Evolutionary conservation across 2,113 vertebrate genomes (phyloP).

Genomic region (Clarias magur): DNA sequence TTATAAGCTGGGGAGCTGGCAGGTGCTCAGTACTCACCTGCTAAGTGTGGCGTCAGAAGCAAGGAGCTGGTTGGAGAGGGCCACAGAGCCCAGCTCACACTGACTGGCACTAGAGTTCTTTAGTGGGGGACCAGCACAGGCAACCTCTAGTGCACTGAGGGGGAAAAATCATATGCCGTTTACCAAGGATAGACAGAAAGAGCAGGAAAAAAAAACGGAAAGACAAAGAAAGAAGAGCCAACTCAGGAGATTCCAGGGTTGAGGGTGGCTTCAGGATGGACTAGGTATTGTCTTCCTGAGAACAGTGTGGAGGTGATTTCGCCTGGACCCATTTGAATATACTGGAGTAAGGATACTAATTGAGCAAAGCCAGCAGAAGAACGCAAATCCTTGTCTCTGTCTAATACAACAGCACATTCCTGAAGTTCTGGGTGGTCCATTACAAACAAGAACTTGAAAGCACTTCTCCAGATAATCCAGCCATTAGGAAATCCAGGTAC

Average conservation of each 20-base stretch:
- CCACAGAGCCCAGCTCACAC: slow-evolving; percentile 84
- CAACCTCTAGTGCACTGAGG: slow-evolving; percentile 87
- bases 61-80: slow-evolving; percentile 77
- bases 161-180: slow-evolving; percentile 79
- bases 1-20: slow-evolving; percentile 60
- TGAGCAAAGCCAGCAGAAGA: neutral
- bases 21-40: slow-evolving; percentile 79
- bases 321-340: neutral
- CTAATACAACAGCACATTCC: neutral
- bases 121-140: slow-evolving; percentile 83
- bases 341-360: neutral
- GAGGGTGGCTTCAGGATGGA: neutral
- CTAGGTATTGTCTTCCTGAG: neutral
- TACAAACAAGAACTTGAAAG: slow-evolving; percentile 3
- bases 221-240: neutral
- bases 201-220: neutral
- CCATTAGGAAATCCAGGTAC: neutral
- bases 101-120: slow-evolving; percentile 80
- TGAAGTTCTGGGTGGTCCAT: slow-evolving; percentile 4
- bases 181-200: slow-evolving; percentile 62
- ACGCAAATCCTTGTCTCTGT: neutral
- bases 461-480: neutral
- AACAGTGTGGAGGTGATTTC: neutral
- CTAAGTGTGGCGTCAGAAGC: slow-evolving; percentile 80
- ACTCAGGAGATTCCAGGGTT: slow-evolving; percentile 17